Base-by-base conservation (phyloP, 2,888 invertebrate species). In the Trichopria drosophilae region DNA sequence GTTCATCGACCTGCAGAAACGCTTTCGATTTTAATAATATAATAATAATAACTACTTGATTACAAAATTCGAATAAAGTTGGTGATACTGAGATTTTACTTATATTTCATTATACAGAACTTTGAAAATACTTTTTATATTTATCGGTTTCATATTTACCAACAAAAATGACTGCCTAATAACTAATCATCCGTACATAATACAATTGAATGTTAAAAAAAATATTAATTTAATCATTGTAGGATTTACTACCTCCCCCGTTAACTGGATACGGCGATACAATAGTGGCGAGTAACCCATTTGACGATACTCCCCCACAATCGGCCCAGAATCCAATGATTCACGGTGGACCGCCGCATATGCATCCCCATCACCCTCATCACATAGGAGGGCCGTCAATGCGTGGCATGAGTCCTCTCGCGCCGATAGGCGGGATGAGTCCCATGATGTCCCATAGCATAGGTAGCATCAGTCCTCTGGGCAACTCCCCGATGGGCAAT, bases 221-320 rank as follows among this genome's bases (percentile, higher is more conserved):
- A 15, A 31, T 10, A n/a, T n/a, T n/a, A n/a, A n/a, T n/a, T 20
- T 26, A 32, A 26, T 31, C 20, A 34, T 58, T 59, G 66, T 87
- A 90, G 76, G 85, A 91, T 69, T 78, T 93, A 57, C 82, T 92
- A 63, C 93, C 93, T 34, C 93, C 93, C 19, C 84, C 86, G 2
- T 80, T 92, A 67, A 87, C 90, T 35, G 92, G 92, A 61, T 93
- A 90, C 77, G 93, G 93, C 26, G 94, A 94, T 72, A 94, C 93
- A 52, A 92, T 95, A 70, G 87, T 93, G 55, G 94, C 94, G 50
- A 93, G 92, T 57, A 95, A 95, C 78, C 94, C 94, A 28, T 95
- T 95, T 75, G 94, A 95, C 77, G 94, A 95, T 73, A 89, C 90
- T 44, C 90, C 79, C 2, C n/a, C n/a, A n/a, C 79, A 77, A 36